Conservation (phyloP, 2,113 vertebrate genomes). For the Thomomys bottae region DNA sequence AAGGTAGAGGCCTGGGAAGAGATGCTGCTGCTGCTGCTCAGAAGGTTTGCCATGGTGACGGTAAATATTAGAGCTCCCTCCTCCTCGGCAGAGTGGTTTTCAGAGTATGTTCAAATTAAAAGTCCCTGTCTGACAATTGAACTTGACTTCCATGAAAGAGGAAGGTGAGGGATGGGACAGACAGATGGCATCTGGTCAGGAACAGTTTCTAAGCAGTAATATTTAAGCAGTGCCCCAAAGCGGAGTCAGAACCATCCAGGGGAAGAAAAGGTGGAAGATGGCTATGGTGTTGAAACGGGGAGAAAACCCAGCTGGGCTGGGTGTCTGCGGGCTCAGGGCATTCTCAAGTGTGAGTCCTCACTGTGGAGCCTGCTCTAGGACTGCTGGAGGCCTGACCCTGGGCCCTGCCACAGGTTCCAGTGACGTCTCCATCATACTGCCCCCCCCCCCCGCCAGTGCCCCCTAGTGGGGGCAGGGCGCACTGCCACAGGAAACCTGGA, state of each 20-base stretch:
- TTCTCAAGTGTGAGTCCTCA: background rate
- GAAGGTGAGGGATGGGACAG: background rate
- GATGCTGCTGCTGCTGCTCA: background rate
- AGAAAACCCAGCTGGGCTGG: accelerated
- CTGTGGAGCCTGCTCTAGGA: background rate
- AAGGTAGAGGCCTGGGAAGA: background rate
- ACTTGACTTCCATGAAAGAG: background rate
- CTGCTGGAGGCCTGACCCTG: background rate
- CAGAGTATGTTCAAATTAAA: constrained; percentile 6
- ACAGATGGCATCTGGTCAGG: background rate
- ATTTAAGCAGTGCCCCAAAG: background rate
- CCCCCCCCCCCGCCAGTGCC: background rate
- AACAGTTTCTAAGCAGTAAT: background rate
- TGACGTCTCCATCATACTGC: background rate
- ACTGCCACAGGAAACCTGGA: background rate
- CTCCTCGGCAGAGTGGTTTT: background rate
- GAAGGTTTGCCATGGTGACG: background rate
- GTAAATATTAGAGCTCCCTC: constrained; percentile 3
- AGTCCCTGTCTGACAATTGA: background rate
- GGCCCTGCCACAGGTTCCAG: background rate
- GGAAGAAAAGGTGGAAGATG: background rate
- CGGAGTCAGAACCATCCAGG: background rate
- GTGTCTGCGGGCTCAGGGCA: too few relatives aligned
- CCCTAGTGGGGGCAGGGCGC: constrained; percentile 41
- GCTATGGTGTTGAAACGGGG: background rate